phyloP scores from a whole-genome alignment of 1,140 invertebrate species.

The Zophobas morio region DNA sequence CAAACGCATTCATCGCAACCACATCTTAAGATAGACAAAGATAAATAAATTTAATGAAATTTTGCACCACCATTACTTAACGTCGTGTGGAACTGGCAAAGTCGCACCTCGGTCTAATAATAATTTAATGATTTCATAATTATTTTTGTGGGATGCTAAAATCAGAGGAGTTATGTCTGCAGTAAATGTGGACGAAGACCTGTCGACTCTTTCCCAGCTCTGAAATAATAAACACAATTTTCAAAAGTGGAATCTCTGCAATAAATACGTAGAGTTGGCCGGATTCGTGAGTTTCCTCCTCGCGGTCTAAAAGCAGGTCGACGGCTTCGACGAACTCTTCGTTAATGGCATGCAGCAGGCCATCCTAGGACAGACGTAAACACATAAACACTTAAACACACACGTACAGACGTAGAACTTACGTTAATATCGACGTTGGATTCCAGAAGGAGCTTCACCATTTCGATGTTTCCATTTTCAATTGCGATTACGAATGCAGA shows the following conservation, averaged over 20 bases:
- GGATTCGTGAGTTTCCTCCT: slow-evolving; percentile 85
- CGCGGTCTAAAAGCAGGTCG: slow-evolving; percentile 88
- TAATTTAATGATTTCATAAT: slow-evolving; percentile 94
- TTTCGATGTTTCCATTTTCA: slow-evolving; percentile 93
- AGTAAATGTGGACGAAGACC: slow-evolving; percentile 85
- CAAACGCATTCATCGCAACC: slow-evolving; percentile 85
- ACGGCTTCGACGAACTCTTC: slow-evolving; percentile 96
- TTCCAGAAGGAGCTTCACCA: slow-evolving; percentile 89
- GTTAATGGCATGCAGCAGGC: slow-evolving; percentile 90
- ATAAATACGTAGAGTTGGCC: slow-evolving; percentile 78
- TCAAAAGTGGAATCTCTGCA: background rate
- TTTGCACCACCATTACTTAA: slow-evolving; percentile 2
- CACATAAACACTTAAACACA: background rate
- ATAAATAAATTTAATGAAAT: background rate
- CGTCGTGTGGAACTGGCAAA: slow-evolving; percentile 74
- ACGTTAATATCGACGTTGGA: slow-evolving; percentile 86
- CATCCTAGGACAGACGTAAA: slow-evolving; percentile 70
- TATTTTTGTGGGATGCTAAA: slow-evolving; percentile 91
- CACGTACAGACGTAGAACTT: slow-evolving; percentile 1
- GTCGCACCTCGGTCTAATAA: slow-evolving; percentile 90
- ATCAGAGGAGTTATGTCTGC: slow-evolving; percentile 95
- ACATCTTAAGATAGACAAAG: slow-evolving; percentile 72
- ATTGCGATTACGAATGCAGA: slow-evolving; percentile 87
- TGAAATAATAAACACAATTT: slow-evolving; percentile 65
- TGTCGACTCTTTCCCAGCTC: slow-evolving; percentile 90